These are phyloP conservation scores for Phoxinus dragarum DNA, from an alignment of 2,797 vertebrate genomes.

Conservation along the genomic window DNA sequence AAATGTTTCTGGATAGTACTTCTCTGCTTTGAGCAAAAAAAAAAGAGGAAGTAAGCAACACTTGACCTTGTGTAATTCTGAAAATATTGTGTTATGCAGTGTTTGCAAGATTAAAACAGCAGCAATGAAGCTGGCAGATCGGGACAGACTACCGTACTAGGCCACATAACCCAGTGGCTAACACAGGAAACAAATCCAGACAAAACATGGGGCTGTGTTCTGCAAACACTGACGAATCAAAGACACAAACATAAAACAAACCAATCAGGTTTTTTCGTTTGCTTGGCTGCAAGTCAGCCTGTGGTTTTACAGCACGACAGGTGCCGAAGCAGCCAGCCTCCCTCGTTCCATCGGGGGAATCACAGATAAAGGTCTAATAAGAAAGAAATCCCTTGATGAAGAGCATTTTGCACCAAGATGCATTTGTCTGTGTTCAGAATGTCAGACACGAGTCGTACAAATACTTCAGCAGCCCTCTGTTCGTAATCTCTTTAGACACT, in stretches of 20 bases:
- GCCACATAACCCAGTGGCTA: slow-evolving; percentile 33
- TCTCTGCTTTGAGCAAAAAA: background rate
- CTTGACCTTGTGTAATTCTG: too few species aligned
- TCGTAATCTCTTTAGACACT: background rate
- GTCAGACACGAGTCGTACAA: background rate
- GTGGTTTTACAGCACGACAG: slow-evolving; percentile 2
- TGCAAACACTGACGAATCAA: slow-evolving; percentile 12
- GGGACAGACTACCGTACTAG: background rate
- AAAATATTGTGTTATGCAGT: slow-evolving; percentile 19
- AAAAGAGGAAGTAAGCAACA: background rate
- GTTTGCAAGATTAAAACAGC: slow-evolving; percentile 9
- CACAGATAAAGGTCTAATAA: background rate
- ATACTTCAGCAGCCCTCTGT: background rate
- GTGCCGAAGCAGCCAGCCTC: background rate
- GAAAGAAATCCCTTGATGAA: background rate
- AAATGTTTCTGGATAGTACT: slow-evolving; percentile 24
- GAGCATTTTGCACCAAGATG: background rate
- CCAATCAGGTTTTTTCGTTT: slow-evolving; percentile 7
- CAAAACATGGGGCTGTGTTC: slow-evolving; percentile 26
- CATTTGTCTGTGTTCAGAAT: background rate
- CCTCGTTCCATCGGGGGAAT: background rate
- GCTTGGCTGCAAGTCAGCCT: background rate
- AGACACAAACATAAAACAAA: slow-evolving; percentile 17
- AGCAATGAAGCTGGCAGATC: background rate
- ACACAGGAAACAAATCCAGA: slow-evolving; percentile 44